Percentiles rank a stretch among this genome's conserved stretches.
phyloP scores from a whole-genome alignment of 2,797 vertebrate genomes.

The Heterohyrax brucei region DNA sequence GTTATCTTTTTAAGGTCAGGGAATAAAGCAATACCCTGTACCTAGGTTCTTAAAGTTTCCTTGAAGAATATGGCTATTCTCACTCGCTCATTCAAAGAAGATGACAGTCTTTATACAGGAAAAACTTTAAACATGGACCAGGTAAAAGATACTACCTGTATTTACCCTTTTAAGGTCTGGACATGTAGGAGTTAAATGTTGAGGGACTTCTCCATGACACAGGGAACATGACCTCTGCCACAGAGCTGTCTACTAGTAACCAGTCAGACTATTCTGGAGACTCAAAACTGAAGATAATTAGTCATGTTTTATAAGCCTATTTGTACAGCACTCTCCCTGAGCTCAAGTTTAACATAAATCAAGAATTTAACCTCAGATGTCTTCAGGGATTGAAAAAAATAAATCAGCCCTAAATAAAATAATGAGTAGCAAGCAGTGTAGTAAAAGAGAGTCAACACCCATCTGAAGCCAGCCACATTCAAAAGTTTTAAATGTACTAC shows the following conservation, averaged over 20 bases:
- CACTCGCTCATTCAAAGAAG: background rate
- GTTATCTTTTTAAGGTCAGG: background rate
- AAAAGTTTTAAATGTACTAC: slow-evolving; percentile 24
- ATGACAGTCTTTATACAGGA: slow-evolving; percentile 29
- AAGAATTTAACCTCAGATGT: slow-evolving; percentile 51
- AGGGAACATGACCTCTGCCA: background rate
- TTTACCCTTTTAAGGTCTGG: slow-evolving; percentile 12
- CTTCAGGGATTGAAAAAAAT: slow-evolving; percentile 8
- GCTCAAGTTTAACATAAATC: slow-evolving; percentile 54
- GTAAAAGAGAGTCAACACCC: background rate
- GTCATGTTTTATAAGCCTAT: slow-evolving; percentile 9
- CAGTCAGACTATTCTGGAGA: slow-evolving; percentile 4
- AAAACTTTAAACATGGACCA: background rate
- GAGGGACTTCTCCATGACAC: background rate
- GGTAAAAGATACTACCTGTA: background rate
- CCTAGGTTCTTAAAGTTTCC: background rate
- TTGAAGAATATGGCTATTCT: slow-evolving; percentile 22
- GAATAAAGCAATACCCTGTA: slow-evolving; percentile 17
- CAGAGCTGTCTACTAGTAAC: background rate
- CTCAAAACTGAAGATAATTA: slow-evolving; percentile 24
- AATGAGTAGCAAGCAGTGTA: background rate
- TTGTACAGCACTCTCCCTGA: background rate
- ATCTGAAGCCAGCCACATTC: background rate
- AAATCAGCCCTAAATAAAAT: background rate
- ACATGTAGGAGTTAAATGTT: slow-evolving; percentile 12